Conservation (phyloP, 2,888 invertebrate genomes). For the Orthonychiurus folsomi region DNA sequence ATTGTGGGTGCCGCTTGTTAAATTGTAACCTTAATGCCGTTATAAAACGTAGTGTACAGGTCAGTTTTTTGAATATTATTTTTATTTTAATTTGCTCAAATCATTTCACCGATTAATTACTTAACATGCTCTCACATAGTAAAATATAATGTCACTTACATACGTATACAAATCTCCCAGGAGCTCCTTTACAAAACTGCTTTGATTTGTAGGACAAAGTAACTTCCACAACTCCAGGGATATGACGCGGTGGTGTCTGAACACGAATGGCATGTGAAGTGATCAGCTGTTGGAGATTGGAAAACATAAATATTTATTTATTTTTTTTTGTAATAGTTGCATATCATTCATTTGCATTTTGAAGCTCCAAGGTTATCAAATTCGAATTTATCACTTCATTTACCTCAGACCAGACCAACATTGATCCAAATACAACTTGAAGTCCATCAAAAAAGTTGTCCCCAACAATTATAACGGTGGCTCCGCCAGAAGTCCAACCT, state of each 20-base stretch:
- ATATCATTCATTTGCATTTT: too few species aligned
- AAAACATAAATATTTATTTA: not conserved
- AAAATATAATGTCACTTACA: too few species aligned
- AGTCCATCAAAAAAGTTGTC: constrained; percentile 99
- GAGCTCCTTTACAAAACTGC: constrained; percentile 96
- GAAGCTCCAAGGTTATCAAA: too few species aligned
- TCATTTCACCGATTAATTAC: too few species aligned
- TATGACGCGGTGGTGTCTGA: constrained; percentile 93
- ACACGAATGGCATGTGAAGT: constrained; percentile 98
- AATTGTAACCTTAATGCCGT: too few species aligned
- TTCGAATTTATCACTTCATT: too few species aligned
- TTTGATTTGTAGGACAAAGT: constrained; percentile 97
- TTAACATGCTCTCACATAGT: too few species aligned
- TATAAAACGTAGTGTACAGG: too few species aligned
- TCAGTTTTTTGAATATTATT: too few species aligned
- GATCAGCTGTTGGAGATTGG: constrained; percentile 58
- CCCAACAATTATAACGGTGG: constrained; percentile 92
- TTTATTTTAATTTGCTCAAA: constrained; percentile 2
- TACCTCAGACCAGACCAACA: constrained; percentile 98
- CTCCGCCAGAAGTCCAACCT: constrained; percentile 99
- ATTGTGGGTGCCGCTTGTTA: too few species aligned
- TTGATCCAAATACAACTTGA: constrained; percentile 96
- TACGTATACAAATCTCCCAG: constrained; percentile 97
- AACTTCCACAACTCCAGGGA: constrained; percentile 96
- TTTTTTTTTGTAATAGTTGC: too few species aligned